A percentile compares a stretch with the other conserved stretches of the same genome.
phyloP scores from a whole-genome alignment of 2,888 invertebrate genomes.

The Lysandra coridon region DNA sequence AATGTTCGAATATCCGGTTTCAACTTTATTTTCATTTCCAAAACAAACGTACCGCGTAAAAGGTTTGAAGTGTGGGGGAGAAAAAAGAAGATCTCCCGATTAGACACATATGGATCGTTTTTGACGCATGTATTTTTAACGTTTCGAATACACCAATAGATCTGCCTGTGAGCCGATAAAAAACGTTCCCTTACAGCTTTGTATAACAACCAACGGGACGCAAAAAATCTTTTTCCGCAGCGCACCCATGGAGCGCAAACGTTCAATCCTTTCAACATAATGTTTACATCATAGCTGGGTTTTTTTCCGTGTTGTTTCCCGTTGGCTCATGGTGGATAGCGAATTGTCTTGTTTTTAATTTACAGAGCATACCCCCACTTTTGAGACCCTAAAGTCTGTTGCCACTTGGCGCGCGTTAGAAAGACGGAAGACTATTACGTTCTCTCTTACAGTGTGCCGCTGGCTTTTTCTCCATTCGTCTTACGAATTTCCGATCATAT shows the following conservation, averaged over 20 bases:
- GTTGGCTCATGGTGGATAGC: too few species aligned
- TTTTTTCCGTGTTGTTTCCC: too few species aligned
- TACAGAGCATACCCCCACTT: too few species aligned
- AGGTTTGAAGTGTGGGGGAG: neutral
- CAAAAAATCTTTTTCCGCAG: constrained; percentile 12
- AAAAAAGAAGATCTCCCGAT: neutral
- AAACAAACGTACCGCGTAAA: neutral
- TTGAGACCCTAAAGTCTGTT: too few species aligned
- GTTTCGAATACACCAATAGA: constrained; percentile 1
- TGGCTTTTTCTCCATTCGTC: too few species aligned
- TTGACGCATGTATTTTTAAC: constrained; percentile 22
- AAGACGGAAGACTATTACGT: too few species aligned
- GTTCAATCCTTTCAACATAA: neutral
- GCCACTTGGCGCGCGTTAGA: too few species aligned
- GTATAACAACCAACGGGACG: constrained; percentile 8
- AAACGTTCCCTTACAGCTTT: constrained; percentile 1
- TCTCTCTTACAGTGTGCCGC: too few species aligned
- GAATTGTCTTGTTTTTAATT: too few species aligned
- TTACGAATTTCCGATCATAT: too few species aligned
- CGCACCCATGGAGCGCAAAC: neutral
- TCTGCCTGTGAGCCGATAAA: constrained; percentile 23
- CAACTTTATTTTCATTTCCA: neutral
- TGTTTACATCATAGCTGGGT: too few species aligned
- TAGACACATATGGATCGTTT: constrained; percentile 17
- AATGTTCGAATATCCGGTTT: neutral